Percentiles rank a stretch among this genome's conserved stretches.
These are phyloP conservation scores for Taenaris catops DNA, from an alignment of 2,888 invertebrate genomes.

Conservation along the genomic window DNA sequence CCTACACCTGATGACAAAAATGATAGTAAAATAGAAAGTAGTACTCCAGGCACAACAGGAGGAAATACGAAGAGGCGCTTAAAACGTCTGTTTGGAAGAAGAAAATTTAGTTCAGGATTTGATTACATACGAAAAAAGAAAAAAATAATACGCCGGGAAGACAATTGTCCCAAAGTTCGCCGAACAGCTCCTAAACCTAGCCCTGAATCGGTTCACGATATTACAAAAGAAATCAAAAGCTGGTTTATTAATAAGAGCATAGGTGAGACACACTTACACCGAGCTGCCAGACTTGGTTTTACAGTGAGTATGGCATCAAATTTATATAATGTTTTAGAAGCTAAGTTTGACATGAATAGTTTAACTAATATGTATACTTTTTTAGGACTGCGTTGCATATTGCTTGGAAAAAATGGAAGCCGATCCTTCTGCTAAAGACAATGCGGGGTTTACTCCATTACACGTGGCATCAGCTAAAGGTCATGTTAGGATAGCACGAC, in stretches of 20 bases:
- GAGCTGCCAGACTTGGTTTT: conserved; percentile 93
- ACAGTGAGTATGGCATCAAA: conserved; percentile 80
- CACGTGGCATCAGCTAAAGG: conserved; percentile 96
- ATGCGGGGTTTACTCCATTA: conserved; percentile 95
- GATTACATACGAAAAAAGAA: conserved; percentile 95
- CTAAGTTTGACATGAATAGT: no score
- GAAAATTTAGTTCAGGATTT: conserved; percentile 91
- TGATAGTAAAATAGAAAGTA: conserved; percentile 54
- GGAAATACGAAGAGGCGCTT: conserved; percentile 74
- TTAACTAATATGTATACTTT: no score
- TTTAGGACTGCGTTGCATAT: conserved; percentile 92
- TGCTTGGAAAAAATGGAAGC: conserved; percentile 92
- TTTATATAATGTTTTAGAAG: conserved; percentile 2
- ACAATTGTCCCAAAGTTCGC: conserved; percentile 60
- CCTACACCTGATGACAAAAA: conserved; percentile 59
- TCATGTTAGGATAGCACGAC: conserved; percentile 90
- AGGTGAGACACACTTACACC: conserved; percentile 95
- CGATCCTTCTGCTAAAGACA: conserved; percentile 92
- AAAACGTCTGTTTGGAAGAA: conserved; percentile 83
- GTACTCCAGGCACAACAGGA: conserved; percentile 43
- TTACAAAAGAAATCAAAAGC: conserved; percentile 91
- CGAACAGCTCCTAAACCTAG: conserved; percentile 73
- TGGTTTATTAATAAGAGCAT: conserved; percentile 97
- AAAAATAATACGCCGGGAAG: conserved; percentile 82
- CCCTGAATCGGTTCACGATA: conserved; percentile 86